Percentiles rank a stretch among this genome's conserved stretches.
Evolutionary conservation across 2,113 vertebrate genomes (phyloP).

Genomic region (Caranx melampygus): DNA sequence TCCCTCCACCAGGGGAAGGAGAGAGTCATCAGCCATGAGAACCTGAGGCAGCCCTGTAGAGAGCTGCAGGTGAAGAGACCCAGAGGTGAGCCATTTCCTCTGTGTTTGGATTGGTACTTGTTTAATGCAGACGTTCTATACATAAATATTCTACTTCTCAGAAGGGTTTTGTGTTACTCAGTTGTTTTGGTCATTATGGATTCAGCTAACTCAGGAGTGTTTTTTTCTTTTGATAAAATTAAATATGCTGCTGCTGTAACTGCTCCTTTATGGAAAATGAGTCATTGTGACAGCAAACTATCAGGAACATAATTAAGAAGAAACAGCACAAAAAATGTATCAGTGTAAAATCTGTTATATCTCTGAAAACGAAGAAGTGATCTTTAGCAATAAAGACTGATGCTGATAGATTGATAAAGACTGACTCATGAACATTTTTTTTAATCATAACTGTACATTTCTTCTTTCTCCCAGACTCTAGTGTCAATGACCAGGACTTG

Average conservation of each 20-base stretch:
- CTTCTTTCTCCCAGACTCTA: slow-evolving; percentile 72
- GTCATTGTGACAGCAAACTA: not conserved
- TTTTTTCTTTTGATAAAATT: not conserved
- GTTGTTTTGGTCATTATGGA: not conserved
- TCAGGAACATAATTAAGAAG: too few relatives aligned
- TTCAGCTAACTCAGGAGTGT: not conserved
- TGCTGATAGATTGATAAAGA: too few relatives aligned
- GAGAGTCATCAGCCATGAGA: slow-evolving; percentile 78
- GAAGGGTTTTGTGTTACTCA: not conserved
- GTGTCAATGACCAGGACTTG: slow-evolving; percentile 88
- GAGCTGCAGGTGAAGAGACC: slow-evolving; percentile 85
- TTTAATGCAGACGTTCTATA: not conserved
- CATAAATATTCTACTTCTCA: not conserved
- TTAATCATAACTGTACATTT: too few relatives aligned
- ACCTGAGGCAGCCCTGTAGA: slow-evolving; percentile 84
- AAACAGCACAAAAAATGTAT: not conserved
- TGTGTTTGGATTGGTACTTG: not conserved
- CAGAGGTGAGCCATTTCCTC: slow-evolving; percentile 80
- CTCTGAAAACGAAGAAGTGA: not conserved
- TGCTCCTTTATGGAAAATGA: not conserved
- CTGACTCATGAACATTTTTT: too few relatives aligned
- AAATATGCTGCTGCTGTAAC: not conserved
- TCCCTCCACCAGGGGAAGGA: slow-evolving; percentile 83
- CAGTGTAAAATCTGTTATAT: not conserved
- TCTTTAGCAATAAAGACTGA: not conserved